A percentile compares a stretch with the other conserved stretches of the same genome.
phyloP scores from a whole-genome alignment of 2,888 invertebrate species.

The Macropis europaea region DNA sequence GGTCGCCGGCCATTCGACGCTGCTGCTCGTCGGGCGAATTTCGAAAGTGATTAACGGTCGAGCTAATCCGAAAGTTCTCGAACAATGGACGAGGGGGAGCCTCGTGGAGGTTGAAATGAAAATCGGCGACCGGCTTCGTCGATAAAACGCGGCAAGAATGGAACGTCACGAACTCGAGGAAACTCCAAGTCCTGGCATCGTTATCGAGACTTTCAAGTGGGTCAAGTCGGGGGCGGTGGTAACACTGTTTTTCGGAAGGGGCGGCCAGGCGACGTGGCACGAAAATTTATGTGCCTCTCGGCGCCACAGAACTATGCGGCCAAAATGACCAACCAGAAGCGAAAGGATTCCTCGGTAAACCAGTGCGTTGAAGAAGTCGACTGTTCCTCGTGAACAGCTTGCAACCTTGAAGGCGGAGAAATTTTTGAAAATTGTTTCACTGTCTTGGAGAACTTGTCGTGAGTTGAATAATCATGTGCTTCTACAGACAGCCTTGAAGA shows the following conservation, averaged over 20 bases:
- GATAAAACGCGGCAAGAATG: constrained; percentile 2
- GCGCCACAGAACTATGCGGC: constrained; percentile 48
- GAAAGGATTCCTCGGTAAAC: constrained; percentile 30
- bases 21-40: background rate
- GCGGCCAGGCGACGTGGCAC: constrained; percentile 14
- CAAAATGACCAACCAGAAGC: constrained; percentile 21
- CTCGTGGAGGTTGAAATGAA: background rate
- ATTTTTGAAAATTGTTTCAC: no score
- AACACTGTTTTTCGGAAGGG: constrained; percentile 23
- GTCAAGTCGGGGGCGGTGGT: constrained; percentile 2
- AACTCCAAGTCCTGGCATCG: constrained; percentile 16
- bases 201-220: constrained; percentile 28
- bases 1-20: no score
- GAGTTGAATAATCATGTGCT: no score
- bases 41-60: background rate
- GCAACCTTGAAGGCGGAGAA: no score
- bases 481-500: no score
- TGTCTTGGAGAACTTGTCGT: no score
- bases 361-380: constrained; percentile 25
- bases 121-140: background rate
- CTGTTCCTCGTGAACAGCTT: background rate
- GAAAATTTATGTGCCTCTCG: constrained; percentile 63
- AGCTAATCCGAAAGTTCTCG: background rate
- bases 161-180: background rate
- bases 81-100: background rate